phyloP scores from a whole-genome alignment of 1,140 invertebrate species.

The Thaumetopoea pityocampa region DNA sequence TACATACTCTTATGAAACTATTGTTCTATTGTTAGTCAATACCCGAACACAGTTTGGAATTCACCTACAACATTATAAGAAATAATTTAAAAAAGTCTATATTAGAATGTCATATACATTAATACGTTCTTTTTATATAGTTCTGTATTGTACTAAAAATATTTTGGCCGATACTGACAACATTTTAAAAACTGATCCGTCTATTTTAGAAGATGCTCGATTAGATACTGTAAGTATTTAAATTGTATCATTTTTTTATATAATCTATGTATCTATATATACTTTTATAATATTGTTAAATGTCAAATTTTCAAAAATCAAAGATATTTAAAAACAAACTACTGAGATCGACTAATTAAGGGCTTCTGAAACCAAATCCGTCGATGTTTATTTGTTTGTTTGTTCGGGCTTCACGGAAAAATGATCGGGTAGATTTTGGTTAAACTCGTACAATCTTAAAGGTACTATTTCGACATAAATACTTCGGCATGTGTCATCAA shows the following conservation, averaged over 20 bases:
- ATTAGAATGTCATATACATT: constrained; percentile 5
- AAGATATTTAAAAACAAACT: neutral
- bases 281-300: no score
- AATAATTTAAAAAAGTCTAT: neutral
- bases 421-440: no score
- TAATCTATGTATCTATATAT: neutral
- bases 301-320: neutral
- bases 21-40: constrained; percentile 9
- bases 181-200: constrained; percentile 21
- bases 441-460: no score
- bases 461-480: no score
- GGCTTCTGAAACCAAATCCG: no score
- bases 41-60: constrained; percentile 3
- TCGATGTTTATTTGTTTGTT: no score
- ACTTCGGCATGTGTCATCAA: no score
- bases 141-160: neutral
- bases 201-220: constrained; percentile 50
- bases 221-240: constrained; percentile 51
- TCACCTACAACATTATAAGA: no score
- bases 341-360: no score
- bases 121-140: neutral
- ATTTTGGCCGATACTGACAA: constrained; percentile 2
- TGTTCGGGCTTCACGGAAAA: no score
- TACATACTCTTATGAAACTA: constrained; percentile 10
- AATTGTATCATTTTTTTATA: constrained; percentile 9